Percentiles rank a stretch among this genome's conserved stretches.
phyloP scores from a whole-genome alignment of 2,797 vertebrate genomes.

The Perodicticus potto region DNA sequence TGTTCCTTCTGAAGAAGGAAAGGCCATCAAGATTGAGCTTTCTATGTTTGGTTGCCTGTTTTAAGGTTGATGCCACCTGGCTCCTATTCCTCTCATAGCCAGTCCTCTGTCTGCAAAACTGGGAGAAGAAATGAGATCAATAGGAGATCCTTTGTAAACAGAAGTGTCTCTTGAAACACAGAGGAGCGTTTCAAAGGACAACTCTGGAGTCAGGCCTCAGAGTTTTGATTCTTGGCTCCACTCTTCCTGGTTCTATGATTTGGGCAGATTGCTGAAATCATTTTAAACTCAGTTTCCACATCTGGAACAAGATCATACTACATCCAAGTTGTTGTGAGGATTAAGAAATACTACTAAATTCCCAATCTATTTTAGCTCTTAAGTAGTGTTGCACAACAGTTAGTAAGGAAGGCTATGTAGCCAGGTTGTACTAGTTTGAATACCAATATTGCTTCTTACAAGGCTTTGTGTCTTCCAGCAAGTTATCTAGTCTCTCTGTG shows the following conservation, averaged over 20 bases:
- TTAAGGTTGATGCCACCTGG: not conserved
- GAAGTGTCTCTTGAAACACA: too few relatives aligned
- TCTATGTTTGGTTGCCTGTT: not conserved
- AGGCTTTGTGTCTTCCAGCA: not conserved
- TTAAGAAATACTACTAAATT: not conserved
- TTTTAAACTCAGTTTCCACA: not conserved
- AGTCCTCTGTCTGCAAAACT: not conserved
- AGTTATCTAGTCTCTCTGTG: slow-evolving; percentile 30
- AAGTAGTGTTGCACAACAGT: not conserved
- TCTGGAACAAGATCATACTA: not conserved
- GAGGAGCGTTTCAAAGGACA: not conserved
- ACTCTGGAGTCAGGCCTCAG: not conserved
- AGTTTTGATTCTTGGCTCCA: not conserved
- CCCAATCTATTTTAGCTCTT: not conserved
- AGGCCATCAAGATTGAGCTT: not conserved
- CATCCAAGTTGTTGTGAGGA: not conserved
- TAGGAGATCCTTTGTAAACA: not conserved
- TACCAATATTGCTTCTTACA: not conserved
- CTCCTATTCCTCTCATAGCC: not conserved
- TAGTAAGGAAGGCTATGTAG: not conserved
- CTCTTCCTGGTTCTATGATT: not conserved
- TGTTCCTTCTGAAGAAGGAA: not conserved
- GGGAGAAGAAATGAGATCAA: not conserved
- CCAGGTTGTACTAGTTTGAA: not conserved
- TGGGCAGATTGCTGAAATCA: not conserved